Percentiles rank a stretch among this genome's conserved stretches.
phyloP scores from a whole-genome alignment of 2,888 invertebrate genomes.

The Drosophila rellima region DNA sequence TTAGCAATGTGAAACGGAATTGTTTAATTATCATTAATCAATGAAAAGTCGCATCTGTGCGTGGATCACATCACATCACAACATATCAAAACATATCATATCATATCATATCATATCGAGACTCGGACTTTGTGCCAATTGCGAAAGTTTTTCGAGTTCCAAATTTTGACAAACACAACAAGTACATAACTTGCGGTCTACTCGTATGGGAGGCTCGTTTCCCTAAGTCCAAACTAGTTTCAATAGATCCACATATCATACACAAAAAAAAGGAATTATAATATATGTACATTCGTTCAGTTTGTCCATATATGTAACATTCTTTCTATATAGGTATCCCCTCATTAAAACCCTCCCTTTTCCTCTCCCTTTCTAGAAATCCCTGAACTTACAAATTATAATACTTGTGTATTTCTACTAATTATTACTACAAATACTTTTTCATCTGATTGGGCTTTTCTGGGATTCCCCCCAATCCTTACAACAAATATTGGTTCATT shows the following conservation, averaged over 20 bases:
- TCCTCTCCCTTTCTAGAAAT: too few relatives aligned
- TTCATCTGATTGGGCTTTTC: too few relatives aligned
- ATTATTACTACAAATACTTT: too few relatives aligned
- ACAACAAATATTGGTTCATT: too few relatives aligned
- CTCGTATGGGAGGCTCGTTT: slow-evolving; percentile 43
- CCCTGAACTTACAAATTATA: too few relatives aligned
- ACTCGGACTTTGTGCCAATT: slow-evolving; percentile 39
- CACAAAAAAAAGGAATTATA: too few relatives aligned
- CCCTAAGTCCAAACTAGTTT: slow-evolving; percentile 38
- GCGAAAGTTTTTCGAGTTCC: slow-evolving; percentile 41
- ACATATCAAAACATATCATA: neutral
- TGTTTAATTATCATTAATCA: slow-evolving; percentile 63
- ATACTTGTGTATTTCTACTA: too few relatives aligned
- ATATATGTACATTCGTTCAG: too few relatives aligned
- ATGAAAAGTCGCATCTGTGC: slow-evolving; percentile 34
- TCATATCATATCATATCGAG: neutral
- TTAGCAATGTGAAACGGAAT: slow-evolving; percentile 53
- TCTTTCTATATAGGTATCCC: too few relatives aligned
- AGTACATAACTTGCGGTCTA: slow-evolving; percentile 13
- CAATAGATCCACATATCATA: slow-evolving; percentile 14
- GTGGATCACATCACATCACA: slow-evolving; percentile 1
- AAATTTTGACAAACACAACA: slow-evolving; percentile 12
- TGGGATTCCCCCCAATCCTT: too few relatives aligned
- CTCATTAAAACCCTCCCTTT: too few relatives aligned
- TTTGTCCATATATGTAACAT: too few relatives aligned